Evolutionary conservation across 1,140 invertebrate species (phyloP).

Genomic region (Carposina sasakii): DNA sequence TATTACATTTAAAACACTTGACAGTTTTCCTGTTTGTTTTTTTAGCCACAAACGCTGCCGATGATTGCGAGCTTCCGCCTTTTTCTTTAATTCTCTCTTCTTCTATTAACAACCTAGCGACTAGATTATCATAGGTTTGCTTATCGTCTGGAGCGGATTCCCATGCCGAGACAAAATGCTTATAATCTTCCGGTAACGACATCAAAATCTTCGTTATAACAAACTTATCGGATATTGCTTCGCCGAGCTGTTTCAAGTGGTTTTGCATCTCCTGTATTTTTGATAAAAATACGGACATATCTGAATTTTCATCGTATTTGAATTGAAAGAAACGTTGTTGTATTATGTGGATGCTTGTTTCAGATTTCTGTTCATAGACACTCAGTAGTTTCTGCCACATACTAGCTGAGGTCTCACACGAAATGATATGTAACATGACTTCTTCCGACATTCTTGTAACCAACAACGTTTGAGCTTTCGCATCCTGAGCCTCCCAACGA

Average conservation of each 20-base stretch:
- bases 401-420: slow-evolving; percentile 33
- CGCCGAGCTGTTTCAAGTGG: slow-evolving; percentile 28
- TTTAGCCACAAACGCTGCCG: slow-evolving; percentile 21
- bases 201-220: slow-evolving; percentile 38
- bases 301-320: slow-evolving; percentile 18
- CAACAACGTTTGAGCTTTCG: too few relatives aligned
- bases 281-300: slow-evolving; percentile 22
- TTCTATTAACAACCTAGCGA: slow-evolving; percentile 36
- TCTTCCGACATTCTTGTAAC: too few relatives aligned
- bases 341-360: slow-evolving; percentile 29
- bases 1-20: slow-evolving; percentile 29
- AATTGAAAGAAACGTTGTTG: slow-evolving; percentile 27
- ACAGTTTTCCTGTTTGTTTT: slow-evolving; percentile 16
- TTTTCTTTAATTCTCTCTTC: slow-evolving; percentile 34
- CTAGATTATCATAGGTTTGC: slow-evolving; percentile 36
- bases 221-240: slow-evolving; percentile 30
- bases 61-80: too few relatives aligned
- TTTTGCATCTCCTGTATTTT: slow-evolving; percentile 28
- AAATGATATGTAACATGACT: too few relatives aligned
- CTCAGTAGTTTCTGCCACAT: slow-evolving; percentile 47
- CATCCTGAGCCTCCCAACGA: too few relatives aligned
- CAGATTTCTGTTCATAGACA: slow-evolving; percentile 49
- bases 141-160: slow-evolving; percentile 30
- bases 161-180: slow-evolving; percentile 26
- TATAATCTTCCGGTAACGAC: slow-evolving; percentile 31